Conservation (phyloP, 1,140 invertebrate genomes). For the Nixonia krombeini region DNA sequence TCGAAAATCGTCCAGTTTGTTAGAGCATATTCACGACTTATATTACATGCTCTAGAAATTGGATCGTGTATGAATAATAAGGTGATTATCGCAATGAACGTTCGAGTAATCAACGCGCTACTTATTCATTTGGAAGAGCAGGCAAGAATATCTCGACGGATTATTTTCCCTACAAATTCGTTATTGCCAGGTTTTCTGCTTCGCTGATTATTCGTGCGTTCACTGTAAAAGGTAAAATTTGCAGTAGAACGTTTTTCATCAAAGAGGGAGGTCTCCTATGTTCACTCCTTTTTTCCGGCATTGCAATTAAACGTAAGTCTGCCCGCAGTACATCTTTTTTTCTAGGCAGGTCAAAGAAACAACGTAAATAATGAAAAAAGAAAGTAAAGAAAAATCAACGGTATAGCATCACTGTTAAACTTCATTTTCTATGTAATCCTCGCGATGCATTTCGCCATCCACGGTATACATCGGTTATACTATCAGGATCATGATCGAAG, state of each 20-base stretch:
- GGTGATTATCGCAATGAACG: conserved; percentile 64
- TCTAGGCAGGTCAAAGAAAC: conserved; percentile 8
- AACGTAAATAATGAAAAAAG: conserved; percentile 13
- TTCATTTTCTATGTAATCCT: conserved; percentile 7
- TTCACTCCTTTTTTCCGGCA: conserved; percentile 26
- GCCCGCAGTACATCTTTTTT: conserved; percentile 19
- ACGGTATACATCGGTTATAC: conserved; percentile 20
- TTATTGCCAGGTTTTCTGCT: too few relatives aligned
- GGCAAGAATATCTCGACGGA: too few relatives aligned
- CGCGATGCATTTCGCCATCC: conserved; percentile 10
- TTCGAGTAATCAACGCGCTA: conserved; percentile 53
- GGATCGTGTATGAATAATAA: conserved; percentile 65
- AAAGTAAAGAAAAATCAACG: conserved; percentile 12
- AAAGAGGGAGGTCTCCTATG: conserved; percentile 47
- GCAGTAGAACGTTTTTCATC: conserved; percentile 68
- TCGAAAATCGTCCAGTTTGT: conserved; percentile 61
- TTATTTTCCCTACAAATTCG: too few relatives aligned
- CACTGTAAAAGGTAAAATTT: conserved; percentile 67
- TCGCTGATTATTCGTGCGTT: conserved; percentile 56
- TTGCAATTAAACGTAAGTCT: conserved; percentile 37
- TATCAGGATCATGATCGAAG: conserved; percentile 24
- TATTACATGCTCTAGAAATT: conserved; percentile 70
- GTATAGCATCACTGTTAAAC: conserved; percentile 9
- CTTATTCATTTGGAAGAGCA: too few relatives aligned
- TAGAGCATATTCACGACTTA: conserved; percentile 68